A percentile compares a stretch with the other conserved stretches of the same genome.
Evolutionary conservation across 2,888 invertebrate genomes (phyloP).

Genomic region (Calliopum simillimum): DNA sequence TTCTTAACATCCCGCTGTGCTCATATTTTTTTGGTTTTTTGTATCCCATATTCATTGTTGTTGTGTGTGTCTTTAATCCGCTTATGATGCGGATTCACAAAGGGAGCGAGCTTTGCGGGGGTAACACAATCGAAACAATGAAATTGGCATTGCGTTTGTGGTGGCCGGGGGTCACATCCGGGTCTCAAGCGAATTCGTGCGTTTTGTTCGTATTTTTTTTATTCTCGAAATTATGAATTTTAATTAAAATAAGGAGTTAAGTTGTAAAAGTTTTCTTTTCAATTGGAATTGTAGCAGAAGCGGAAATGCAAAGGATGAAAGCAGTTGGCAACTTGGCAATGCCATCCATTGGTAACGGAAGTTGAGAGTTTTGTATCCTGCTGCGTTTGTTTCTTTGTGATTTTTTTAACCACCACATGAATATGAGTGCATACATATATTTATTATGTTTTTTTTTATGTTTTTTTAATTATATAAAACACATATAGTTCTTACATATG

Average conservation of each 20-base stretch:
- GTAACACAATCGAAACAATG: constrained; percentile 11
- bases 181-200: neutral
- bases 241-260: constrained; percentile 33
- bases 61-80: constrained; percentile 29
- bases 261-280: constrained; percentile 29
- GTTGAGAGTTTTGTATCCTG: constrained; percentile 33
- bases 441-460: too few species aligned
- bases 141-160: constrained; percentile 8
- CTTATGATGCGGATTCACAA: constrained; percentile 20
- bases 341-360: constrained; percentile 8
- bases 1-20: neutral
- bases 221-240: constrained; percentile 36
- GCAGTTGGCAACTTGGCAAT: neutral
- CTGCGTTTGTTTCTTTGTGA: constrained; percentile 1
- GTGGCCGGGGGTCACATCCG: constrained; percentile 1
- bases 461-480: too few species aligned
- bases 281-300: neutral
- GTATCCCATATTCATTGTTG: constrained; percentile 6
- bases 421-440: too few species aligned
- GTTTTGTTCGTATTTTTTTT: constrained; percentile 7
- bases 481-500: too few species aligned
- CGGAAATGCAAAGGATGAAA: neutral
- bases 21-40: constrained; percentile 4
- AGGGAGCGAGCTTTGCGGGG: constrained; percentile 7
- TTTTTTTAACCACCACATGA: too few species aligned